A percentile compares a stretch with the other conserved stretches of the same genome.
Evolutionary conservation across 2,113 vertebrate species (phyloP).

Genomic region (Rhizomys pruinosus): DNA sequence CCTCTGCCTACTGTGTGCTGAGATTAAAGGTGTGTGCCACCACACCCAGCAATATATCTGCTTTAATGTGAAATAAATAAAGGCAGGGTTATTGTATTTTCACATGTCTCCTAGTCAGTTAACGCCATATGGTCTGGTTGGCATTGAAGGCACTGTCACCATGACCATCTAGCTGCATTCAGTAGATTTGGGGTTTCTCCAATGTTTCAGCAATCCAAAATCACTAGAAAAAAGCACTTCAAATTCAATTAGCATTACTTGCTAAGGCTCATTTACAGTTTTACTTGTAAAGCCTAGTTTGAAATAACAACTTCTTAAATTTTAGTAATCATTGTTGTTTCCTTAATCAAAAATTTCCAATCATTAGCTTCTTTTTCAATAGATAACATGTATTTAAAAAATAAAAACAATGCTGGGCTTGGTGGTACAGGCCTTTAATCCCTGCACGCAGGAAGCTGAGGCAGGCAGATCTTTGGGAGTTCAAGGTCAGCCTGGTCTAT

Average conservation of each 20-base stretch:
- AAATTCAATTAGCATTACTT: background rate
- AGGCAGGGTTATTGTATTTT: background rate
- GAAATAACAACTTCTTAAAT: conserved; percentile 16
- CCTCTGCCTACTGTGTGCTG: no score
- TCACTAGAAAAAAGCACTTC: background rate
- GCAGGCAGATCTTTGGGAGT: no score
- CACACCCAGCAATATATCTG: background rate
- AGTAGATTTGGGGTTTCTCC: background rate
- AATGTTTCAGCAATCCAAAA: background rate
- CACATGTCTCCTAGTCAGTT: background rate
- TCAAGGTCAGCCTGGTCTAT: no score
- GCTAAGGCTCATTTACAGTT: background rate
- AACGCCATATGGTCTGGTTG: background rate
- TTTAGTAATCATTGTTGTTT: background rate
- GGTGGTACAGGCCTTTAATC: no score
- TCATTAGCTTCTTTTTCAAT: background rate
- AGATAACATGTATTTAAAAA: background rate
- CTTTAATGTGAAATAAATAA: background rate
- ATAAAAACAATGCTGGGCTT: no score
- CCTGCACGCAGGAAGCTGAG: no score
- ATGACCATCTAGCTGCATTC: background rate
- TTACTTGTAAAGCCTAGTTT: conserved; percentile 21
- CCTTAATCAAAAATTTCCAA: background rate
- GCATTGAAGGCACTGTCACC: background rate
- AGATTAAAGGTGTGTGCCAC: no score